Evolutionary conservation across 2,113 vertebrate genomes (phyloP).

Genomic region (Megalops atlanticus): DNA sequence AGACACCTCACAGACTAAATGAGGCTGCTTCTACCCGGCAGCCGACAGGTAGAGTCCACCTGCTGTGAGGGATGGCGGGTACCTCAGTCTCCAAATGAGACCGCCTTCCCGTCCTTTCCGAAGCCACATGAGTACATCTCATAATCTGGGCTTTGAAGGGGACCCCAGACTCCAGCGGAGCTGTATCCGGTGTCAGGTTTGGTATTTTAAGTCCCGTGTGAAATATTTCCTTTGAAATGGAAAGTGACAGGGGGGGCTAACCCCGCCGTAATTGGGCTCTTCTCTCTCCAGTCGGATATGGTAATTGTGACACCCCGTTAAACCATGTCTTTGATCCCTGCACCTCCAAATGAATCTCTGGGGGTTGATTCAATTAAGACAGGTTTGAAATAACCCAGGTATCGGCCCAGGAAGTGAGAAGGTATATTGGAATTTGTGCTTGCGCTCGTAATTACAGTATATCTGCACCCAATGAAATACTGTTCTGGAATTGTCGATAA

Average conservation of each 20-base stretch:
- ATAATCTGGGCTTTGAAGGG: background rate
- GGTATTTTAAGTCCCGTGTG: conserved; percentile 37
- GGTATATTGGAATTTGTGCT: conserved; percentile 32
- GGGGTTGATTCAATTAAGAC: conserved; percentile 15
- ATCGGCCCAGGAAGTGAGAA: conserved; percentile 26
- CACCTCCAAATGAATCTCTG: conserved; percentile 27
- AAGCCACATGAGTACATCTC: background rate
- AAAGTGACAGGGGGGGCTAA: conserved; percentile 55
- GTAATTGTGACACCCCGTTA: conserved; percentile 12
- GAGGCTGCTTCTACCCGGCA: background rate
- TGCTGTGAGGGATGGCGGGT: background rate
- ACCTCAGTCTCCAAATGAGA: conserved; percentile 8
- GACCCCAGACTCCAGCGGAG: background rate
- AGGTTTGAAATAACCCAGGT: conserved; percentile 9
- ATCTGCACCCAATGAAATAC: background rate
- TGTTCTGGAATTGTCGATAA: background rate
- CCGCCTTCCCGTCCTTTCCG: background rate
- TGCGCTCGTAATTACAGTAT: background rate
- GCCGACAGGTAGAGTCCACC: background rate
- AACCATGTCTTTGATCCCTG: conserved; percentile 11
- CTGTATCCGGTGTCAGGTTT: background rate
- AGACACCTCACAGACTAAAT: background rate
- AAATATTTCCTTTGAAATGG: conserved; percentile 49
- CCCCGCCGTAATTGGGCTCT: conserved; percentile 58
- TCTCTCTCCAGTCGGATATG: conserved; percentile 55